phyloP scores from a whole-genome alignment of 2,113 vertebrate species.

The Oncorhynchus tshawytscha region DNA sequence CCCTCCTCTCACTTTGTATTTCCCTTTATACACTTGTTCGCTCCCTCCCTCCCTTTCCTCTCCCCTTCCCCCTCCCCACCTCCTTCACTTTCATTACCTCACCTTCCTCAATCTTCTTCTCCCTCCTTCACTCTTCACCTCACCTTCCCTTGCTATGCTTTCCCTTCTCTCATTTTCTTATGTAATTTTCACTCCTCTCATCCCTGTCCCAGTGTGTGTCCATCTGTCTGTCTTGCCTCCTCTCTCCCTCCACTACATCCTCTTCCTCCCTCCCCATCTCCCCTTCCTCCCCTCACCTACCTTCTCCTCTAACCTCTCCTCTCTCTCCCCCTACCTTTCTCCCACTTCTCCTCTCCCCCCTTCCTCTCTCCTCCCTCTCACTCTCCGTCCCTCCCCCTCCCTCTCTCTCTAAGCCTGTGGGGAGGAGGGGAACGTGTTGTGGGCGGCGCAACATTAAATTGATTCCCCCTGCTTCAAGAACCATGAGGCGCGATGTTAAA shows the following conservation, averaged over 20 bases:
- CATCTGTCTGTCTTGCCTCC: neutral
- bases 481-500: conserved; percentile 61
- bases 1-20: neutral
- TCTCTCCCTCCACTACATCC: neutral
- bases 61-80: neutral
- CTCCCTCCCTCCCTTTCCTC: neutral
- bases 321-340: neutral
- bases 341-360: no score
- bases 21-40: neutral
- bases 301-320: neutral
- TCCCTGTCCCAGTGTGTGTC: neutral
- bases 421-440: conserved; percentile 76
- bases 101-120: neutral
- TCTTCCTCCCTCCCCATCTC: neutral
- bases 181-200: neutral
- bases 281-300: neutral
- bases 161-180: neutral
- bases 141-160: neutral
- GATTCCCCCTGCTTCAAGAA: conserved; percentile 68
- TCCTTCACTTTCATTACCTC: neutral
- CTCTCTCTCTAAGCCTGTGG: conserved; percentile 77
- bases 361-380: no score
- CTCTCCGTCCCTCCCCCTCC: conserved; percentile 63
- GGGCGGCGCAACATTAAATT: conserved; percentile 76
- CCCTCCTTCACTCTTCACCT: neutral